Evolutionary conservation across 1,140 invertebrate genomes (phyloP), one percentile per base, ranked within the genome.

Genomic region (Trissolcus basalis): DNA sequence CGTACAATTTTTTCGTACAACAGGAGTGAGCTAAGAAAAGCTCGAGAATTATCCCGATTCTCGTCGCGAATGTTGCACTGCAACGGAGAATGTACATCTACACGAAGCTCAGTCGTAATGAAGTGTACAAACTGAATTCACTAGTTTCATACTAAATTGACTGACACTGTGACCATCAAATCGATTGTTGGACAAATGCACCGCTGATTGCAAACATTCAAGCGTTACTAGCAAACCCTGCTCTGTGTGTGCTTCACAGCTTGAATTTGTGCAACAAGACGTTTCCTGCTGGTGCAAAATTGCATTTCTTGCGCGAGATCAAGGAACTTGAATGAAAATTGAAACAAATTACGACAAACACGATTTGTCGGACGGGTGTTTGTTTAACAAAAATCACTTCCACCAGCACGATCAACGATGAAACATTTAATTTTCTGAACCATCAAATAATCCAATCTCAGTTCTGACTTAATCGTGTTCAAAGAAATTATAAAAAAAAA

Each of bases 161-260:
- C 45, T 59, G 51, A 41, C 13, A 13, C 50, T 44, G 41, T 49
- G 35, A 65, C 49, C 45, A 19, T 53, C 43, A 56, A 36, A 58
- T 55, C 53, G 54, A 58, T 68, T 68, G 36, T 51, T 44, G 47
- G 44, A 50, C 55, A 58, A 58, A 51, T 59, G 45, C 44, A 15
- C 44, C 41, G 32, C 48, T 68, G 64, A 68, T 68, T 58, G 54
- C 53, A 60, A 55, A 53, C 47, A 53, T 69, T 69, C 65, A 47
- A 58, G 36, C 16, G 12, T 39, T 43, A 9, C 33, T 9, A 19
- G 27, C 13, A 36, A 27, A 13, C 36, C 51, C 11, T 33, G 39
- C 13, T 53, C 9, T 51, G 35, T 63, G 53, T 65, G 33, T 64
- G 55, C 48, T 49, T 54, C 16, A 44, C n/a, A 45, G 39, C 43